Base-by-base conservation (phyloP, 2,113 vertebrate genomes). In the Megaceryle maxima region DNA sequence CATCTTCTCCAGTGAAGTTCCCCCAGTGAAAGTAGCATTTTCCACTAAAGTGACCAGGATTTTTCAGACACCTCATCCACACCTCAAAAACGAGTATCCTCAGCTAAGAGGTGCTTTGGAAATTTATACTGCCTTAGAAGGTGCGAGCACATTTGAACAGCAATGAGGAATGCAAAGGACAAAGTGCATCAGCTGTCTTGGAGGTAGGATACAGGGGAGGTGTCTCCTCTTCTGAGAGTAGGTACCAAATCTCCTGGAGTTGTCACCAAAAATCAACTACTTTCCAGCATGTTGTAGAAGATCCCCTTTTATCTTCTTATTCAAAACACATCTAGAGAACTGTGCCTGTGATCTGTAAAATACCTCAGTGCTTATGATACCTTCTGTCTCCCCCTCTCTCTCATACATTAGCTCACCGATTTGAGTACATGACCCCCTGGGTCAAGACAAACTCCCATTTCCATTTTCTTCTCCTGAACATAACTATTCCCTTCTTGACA, bases 41-140 rank as follows among this genome's bases (percentile, higher is more conserved):
- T 33, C 43, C 16, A 24, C 31, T 46, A 25, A n/a, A 44, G 43
- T 16, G 43, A 20, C 29, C 29, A 70, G 13, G 46, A 90, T 50
- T 90, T 90, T 75, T 50, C 11, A 90, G 43, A 37, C 29, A 60
- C 8, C 17, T 41, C 33, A 57, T 18, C 50, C 26, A 48, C 1
- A 0, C 2, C 6, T 26, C 3, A 0, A 72, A 90, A 53, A 1
- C 1, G 28, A 51, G 17, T 16, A 44, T 9, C 3, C 41, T 62
- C 44, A 48, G 25, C 19, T 76, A 39, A 64, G 19, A 92, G 12
- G 9, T 2, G 13, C 31, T 86, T 59, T 46, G 43, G 14, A 59
- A 75, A 57, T 39, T 37, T 20, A 62, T 19, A 46, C 13, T 16
- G n/a, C 50, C n/a, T 63, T 46, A n/a, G 18, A 55, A 64, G 37